phyloP scores from a whole-genome alignment of 2,797 vertebrate genomes.

The Pelochelys cantorii region DNA sequence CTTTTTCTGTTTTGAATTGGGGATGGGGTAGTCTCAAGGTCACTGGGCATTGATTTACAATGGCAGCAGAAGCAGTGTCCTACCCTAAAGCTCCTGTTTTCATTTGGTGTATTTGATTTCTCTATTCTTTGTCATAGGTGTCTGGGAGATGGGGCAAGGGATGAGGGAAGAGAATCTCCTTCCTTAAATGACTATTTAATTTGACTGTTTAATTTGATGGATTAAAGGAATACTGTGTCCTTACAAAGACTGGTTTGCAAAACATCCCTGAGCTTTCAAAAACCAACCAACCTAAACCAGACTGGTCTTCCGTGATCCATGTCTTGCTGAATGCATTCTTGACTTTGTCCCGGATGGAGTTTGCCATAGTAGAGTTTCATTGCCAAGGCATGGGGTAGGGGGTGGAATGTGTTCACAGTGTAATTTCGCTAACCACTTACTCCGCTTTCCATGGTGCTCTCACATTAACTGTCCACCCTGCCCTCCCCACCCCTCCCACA shows the following conservation, averaged over 20 bases:
- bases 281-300: conserved; percentile 48
- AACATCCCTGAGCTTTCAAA: conserved; percentile 40
- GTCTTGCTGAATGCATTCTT: conserved; percentile 75
- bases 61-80: neutral
- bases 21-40: neutral
- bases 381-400: conserved; percentile 81
- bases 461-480: conserved; percentile 63
- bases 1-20: conserved; percentile 68
- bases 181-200: conserved; percentile 26
- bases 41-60: conserved; percentile 29
- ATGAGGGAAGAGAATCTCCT: conserved; percentile 3
- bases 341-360: conserved; percentile 70
- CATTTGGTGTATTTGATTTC: conserved; percentile 44
- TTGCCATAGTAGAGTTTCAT: conserved; percentile 63
- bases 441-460: conserved; percentile 76
- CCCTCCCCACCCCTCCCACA: conserved; percentile 58
- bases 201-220: neutral
- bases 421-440: conserved; percentile 79
- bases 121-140: neutral
- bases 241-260: conserved; percentile 73
- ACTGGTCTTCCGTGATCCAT: conserved; percentile 58
- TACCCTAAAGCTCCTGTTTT: conserved; percentile 20
- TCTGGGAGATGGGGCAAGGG: conserved; percentile 44
- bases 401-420: conserved; percentile 74
- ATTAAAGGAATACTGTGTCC: conserved; percentile 81